Base-by-base conservation (phyloP, 2,888 invertebrate genomes). In the Catocala nupta region DNA sequence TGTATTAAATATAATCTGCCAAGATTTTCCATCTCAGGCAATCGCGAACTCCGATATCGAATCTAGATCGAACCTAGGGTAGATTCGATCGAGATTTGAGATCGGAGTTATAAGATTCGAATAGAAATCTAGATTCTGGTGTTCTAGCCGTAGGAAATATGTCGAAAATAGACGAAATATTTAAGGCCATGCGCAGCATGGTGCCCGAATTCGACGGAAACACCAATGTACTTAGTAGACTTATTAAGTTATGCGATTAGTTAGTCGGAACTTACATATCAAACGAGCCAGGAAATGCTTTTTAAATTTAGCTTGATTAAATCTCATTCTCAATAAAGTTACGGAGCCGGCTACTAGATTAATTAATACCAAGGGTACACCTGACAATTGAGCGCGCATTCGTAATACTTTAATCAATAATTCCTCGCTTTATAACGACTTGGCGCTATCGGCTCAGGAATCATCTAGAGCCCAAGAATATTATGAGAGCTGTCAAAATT, bases 341-440 rank as follows among this genome's bases (percentile, higher is more conserved):
- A 65, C 63, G 0, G 77, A 76, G 5, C 59, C 75, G 5, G 80
- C 78, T 1, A 71, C 75, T 10, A 49, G 75, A 1, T 44, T 57
- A 1, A 77, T 80, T n/a, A 79, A 76, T 36, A 65, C 77, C 0
- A 77, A 77, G 8, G 75, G 81, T 0, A 74, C 76, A 0, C 72
- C 77, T 0, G 71, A 71, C 0, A 66, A 45, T 34, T 81, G 78
- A 78, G 7, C 16, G 1, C 73, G 71, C 0, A 73, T 78, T n/a
- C 53, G 71, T 0, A 66, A 9, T n/a, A 67, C 71, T 0, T 45
- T 80, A 5, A 61, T 76, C 10, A 77, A 76, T 52, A 75, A 74
- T 44, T 74, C 73, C 45, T 45, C 74, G 1, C 47, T 76, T 0
- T 77, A 73, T 34, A 72, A 64, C 34, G 70, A 76, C 55, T 48